Evolutionary conservation across 2,888 invertebrate genomes (phyloP), one percentile per base, ranked within the genome.

Genomic region (Drosophila melanocephala): DNA sequence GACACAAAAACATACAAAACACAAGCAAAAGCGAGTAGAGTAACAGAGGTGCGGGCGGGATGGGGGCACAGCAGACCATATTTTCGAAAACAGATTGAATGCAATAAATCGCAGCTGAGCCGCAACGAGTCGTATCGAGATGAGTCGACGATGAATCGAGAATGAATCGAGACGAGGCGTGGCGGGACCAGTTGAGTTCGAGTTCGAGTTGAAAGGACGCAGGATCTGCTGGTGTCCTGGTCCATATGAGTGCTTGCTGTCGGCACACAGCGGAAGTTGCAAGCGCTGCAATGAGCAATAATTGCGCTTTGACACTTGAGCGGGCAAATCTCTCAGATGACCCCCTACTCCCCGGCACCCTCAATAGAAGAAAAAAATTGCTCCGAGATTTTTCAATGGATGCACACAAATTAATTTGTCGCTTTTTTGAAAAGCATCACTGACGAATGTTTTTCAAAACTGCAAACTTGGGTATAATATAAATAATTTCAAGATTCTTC

Each of bases 301-400:
- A 86, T 82, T 84, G 76, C 84, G 78, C 84, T 79, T 78, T 84
- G 86, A 82, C 86, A 84, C 82, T 81, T 69, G 66, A 77, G 66
- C 53, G 77, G 65, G 64, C 68, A 68, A 42, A 50, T n/a, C 50
- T 68, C 53, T 53, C 59, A 50, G 52, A 16, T 76, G 69, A 73
- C 56, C 62, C 55, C 26, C 39, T 3, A 39, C 19, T 28, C n/a
- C 35, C 3, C 35, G 19, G 7, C 12, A 37, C 26, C 19, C 37
- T 16, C 22, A 26, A 4, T 28, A 56, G 26, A 50, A 10, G 3
- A 22, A 22, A 26, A 35, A 35, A 39, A 28, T 16, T 1, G 1
- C 10, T 0, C 10, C 26, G 16, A 6, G 9, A 26, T 47, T 26
- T 16, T 26, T 47, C 2, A 14, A 16, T 10, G 55, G 3, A 53